A percentile compares a stretch with the other conserved stretches of the same genome.
Conservation (phyloP, 2,113 vertebrate genomes). For the Hydropotes inermis region DNA sequence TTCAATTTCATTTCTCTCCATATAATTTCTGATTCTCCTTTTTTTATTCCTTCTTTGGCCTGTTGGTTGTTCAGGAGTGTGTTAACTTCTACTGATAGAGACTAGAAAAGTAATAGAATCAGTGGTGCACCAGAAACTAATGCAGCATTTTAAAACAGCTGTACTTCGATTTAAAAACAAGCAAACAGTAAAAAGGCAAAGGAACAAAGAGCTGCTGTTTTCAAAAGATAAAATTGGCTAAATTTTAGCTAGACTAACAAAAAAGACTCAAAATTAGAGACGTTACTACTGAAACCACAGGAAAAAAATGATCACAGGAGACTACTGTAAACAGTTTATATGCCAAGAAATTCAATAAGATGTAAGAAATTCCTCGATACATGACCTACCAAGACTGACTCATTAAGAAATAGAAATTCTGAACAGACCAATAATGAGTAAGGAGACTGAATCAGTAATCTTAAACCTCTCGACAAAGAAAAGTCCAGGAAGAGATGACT, state of each 20-base stretch:
- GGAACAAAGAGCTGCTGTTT: background rate
- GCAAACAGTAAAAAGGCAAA: background rate
- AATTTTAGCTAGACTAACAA: background rate
- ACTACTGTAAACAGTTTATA: background rate
- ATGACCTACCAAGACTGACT: background rate
- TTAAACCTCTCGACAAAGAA: background rate
- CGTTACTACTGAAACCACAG: background rate
- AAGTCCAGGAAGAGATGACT: background rate
- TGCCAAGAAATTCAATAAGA: background rate
- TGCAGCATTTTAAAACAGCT: background rate
- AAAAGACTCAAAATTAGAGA: background rate
- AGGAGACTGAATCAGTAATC: background rate
- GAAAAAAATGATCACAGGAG: background rate
- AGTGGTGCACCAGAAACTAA: background rate
- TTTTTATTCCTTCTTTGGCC: background rate
- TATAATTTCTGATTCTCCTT: background rate
- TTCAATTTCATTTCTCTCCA: background rate
- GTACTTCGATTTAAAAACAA: background rate
- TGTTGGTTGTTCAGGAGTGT: background rate
- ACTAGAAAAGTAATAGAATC: background rate
- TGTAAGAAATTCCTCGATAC: background rate
- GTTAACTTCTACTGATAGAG: background rate
- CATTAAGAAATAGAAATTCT: background rate
- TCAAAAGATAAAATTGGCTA: background rate
- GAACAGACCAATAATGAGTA: background rate